Conservation (phyloP, 2,797 vertebrate species). For the Gymnoscopelus braueri region DNA sequence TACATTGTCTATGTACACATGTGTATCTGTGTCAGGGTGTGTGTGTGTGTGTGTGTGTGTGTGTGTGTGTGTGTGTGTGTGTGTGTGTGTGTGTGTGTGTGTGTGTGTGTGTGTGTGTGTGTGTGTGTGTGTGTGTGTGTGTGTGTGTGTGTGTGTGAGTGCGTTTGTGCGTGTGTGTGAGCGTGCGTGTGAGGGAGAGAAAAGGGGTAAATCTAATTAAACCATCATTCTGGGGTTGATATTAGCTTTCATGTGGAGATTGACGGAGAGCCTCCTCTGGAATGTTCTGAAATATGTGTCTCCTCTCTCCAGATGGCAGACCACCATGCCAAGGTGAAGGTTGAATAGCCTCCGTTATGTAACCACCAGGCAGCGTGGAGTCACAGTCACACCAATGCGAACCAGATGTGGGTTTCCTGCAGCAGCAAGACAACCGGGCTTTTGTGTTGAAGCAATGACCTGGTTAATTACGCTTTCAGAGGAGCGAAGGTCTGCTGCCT, state of each 20-base stretch:
- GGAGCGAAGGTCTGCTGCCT: conserved; percentile 26
- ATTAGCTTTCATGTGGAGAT: conserved; percentile 29
- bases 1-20: not conserved
- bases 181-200: not conserved
- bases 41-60: not conserved
- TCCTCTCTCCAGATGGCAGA: conserved; percentile 51
- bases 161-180: not conserved
- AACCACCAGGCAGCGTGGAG: conserved; percentile 55
- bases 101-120: not conserved
- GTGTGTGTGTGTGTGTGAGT: not conserved
- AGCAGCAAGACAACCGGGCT: conserved; percentile 61
- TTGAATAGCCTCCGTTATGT: conserved; percentile 58
- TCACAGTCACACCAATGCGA: conserved; percentile 55
- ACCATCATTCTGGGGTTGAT: conserved; percentile 14
- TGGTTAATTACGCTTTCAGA: conserved; percentile 35
- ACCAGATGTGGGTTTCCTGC: conserved; percentile 75
- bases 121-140: not conserved
- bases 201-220: conserved; percentile 33
- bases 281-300: conserved; percentile 43
- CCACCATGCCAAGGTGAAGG: conserved; percentile 60
- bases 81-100: not conserved
- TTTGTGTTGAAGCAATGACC: conserved; percentile 68
- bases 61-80: not conserved
- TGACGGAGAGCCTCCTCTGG: conserved; percentile 44
- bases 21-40: not conserved